Evolutionary conservation across 1,140 invertebrate genomes (phyloP), one percentile per base, ranked within the genome.

Genomic region (Diploscapter pachys): DNA sequence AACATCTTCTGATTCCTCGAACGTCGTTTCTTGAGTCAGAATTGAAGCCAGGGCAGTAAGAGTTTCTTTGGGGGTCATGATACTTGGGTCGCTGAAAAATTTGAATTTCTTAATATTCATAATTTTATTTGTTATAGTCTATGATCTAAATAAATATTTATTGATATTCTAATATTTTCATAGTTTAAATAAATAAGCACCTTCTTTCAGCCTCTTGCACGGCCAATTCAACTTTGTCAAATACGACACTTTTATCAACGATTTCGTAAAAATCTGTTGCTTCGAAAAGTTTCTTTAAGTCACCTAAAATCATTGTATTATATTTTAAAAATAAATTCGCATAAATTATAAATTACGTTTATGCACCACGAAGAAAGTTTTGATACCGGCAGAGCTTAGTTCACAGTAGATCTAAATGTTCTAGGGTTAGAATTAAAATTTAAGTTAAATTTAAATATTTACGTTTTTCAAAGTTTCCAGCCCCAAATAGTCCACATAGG

Each of bases 401-500:
- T 83, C 82, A 9, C 71, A 73, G 67, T 82, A 84, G 2, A 85
- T 63, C 80, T 81, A 57, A 81, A 80, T 71, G 11, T 56, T 49
- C 48, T 53, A 6, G 11, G 73, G 4, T 53, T 76, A 4, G 6
- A n/a, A 50, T 4, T 31, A 5, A n/a, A n/a, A 31, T 31, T 74
- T 6, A 73, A 6, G 6, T 50, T 8, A 74, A 11, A 31, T 49
- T 13, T 48, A 81, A 81, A 56, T 69, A 31, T 49, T 13, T 48
- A 81, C 81, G 55, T 69, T 76, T 77, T 79, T 85, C 50, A 83
- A 56, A 3, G 82, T 85, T 11, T 64, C 67, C 5, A 83, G 61
- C 13, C 82, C 82, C 55, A 83, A 61, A 71, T 81, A 85, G 70
- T 83, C 82, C 48, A 83, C 80, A 65, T 85, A 83, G 50, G 81